Conservation (phyloP, 2,113 vertebrate genomes). For the Otocyon megalotis region DNA sequence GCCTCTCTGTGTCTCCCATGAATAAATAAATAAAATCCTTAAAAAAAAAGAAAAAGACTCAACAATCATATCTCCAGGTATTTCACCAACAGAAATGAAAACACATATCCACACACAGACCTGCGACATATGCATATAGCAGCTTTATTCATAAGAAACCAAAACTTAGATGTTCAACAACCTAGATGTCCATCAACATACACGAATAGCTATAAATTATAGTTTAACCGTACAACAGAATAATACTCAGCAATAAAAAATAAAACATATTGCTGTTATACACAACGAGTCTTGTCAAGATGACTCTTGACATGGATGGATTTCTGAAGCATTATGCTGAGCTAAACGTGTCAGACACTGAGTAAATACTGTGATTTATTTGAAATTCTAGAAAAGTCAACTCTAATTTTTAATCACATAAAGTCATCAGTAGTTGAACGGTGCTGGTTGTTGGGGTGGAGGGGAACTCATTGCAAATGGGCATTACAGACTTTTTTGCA, state of each 20-base stretch:
- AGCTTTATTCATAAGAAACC: constrained; percentile 57
- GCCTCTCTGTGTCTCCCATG: no score
- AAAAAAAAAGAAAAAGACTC: not conserved
- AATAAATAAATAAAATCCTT: no score
- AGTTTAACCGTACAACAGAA: not conserved
- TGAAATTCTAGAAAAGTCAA: constrained; percentile 36
- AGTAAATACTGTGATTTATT: not conserved
- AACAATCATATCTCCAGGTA: not conserved
- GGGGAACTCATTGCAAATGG: not conserved
- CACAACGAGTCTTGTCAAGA: not conserved
- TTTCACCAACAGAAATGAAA: constrained; percentile 12
- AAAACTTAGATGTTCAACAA: constrained; percentile 15
- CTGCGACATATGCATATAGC: not conserved
- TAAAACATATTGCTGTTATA: not conserved
- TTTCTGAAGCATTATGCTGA: not conserved
- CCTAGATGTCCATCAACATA: not conserved
- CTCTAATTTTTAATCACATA: not conserved
- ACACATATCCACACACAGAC: not conserved
- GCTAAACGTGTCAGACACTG: not conserved
- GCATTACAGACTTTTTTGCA: not conserved
- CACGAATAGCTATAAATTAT: not conserved
- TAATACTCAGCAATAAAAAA: constrained; percentile 9
- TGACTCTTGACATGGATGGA: not conserved
- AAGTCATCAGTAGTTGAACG: not conserved
- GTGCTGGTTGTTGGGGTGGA: not conserved